Base-by-base conservation (phyloP, 2,113 vertebrate genomes). In the Amphilophus citrinellus region DNA sequence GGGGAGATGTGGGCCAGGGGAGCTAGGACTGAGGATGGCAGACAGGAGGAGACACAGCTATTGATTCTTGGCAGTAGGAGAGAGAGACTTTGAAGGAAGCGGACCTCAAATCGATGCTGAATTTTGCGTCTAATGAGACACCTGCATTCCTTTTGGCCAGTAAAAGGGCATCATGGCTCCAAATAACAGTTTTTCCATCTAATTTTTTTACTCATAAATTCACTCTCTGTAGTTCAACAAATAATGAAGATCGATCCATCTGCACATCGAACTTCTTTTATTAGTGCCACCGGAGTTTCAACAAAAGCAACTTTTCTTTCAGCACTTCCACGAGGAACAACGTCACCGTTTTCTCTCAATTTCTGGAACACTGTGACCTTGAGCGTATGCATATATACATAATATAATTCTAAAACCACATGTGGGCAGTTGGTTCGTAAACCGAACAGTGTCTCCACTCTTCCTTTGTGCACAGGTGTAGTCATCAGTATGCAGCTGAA, bases 61-160 rank as follows among this genome's bases (percentile, higher is more conserved):
- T 96, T 77, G 95, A 96, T 95, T 89, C n/a, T 27, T 63, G 35
- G 87, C 85, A 88, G 83, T 77, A 58, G 78, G 82, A 88, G 91
- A 88, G 87, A 62, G 88, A 83, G 88, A 88, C 90, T 86, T 79
- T 82, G 83, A 93, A 86, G 83, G 82, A 83, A 85, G 65, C 39
- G 37, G 37, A 78, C 73, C 80, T 88, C 68, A 71, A 94, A 94
- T 96, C 94, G 88, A 96, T 96, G 94, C 82, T 60, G 91, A 91
- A 92, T 96, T 93, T 94, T 91, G 90, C 65, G 57, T 94, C 92
- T 96, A 95, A 96, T 95, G 93, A 96, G 95, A 93, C 94, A 90
- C 95, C 93, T 94, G 91, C 84, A 86, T 92, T 93, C 44, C 81
- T 87, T 89, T 90, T 86, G 88, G 88, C 88, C 76, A 76, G 79